Base-by-base conservation (phyloP, 2,888 invertebrate genomes). In the Kryphioiulus occultus region DNA sequence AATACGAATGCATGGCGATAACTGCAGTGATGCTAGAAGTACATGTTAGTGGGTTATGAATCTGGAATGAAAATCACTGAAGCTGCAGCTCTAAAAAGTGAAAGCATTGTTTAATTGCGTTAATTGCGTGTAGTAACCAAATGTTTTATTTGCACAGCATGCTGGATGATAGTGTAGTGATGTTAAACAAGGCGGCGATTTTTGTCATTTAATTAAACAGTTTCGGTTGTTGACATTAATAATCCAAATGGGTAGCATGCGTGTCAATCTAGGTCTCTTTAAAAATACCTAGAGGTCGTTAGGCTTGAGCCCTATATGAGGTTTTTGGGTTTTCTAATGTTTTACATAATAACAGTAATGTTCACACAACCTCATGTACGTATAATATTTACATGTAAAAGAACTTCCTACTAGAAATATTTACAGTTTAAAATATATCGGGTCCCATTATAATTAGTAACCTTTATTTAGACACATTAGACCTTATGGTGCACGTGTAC, bases 331-430 rank as follows among this genome's bases (percentile, higher is more conserved):
- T 19, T 78, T 30, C 17, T 26, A 68, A n/a, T 22, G 68, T 68
- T 22, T 68, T 26, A 26, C 22, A 68, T 22, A 68, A 68, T 68
- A 68, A 53, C 53, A 68, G 68, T 26, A n/a, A 26, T 68, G 22
- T 78, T 78, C 22, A 26, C 78, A 78, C 78, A 78, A 78, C 78
- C 78, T 78, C 15, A 78, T 78, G 30, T 78, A 78, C 78, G 78
- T 30, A 78, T 22, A 78, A 78, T 78, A 78, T 78, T 78, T 78
- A 78, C 78, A 78, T 15, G 26, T 78, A 78, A 22, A 68, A 68
- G 26, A 10, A 68, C 22, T 26, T 12, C 26, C 26, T 26, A 78
- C 78, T 30, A 68, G 68, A 5, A 78, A 78, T 78, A 78, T 78
- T 26, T 78, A 78, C 78, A 78, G 78, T 30, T 78, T 78, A 78